Evolutionary conservation across 2,113 vertebrate genomes (phyloP).

Genomic region (Phaetusa simplex): DNA sequence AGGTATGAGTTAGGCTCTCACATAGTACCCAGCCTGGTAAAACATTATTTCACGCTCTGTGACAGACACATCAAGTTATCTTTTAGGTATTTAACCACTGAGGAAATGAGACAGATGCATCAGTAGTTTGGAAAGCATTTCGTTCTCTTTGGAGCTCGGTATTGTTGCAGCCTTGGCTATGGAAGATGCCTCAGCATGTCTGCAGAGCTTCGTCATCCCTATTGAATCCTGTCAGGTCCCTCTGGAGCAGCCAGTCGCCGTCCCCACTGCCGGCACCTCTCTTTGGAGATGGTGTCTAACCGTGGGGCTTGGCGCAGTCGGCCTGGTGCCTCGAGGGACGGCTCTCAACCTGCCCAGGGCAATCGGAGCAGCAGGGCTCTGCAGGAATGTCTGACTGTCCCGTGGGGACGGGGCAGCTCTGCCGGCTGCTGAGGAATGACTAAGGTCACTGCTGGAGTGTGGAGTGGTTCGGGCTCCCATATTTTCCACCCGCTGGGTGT

Average conservation of each 20-base stretch:
- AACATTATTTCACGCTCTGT: not conserved
- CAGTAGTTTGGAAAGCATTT: not conserved
- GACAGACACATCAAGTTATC: not conserved
- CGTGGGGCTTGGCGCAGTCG: not conserved
- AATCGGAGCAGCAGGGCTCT: not conserved
- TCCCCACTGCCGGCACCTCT: not conserved
- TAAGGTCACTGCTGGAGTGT: not conserved
- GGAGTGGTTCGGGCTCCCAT: rapidly evolving
- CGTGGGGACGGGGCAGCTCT: not conserved
- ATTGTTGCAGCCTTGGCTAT: not conserved
- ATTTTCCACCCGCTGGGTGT: not conserved
- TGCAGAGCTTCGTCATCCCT: not conserved
- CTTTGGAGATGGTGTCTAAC: too few species aligned
- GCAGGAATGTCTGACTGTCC: not conserved
- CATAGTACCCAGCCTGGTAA: not conserved
- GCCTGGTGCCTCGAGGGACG: not conserved
- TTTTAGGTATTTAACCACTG: not conserved
- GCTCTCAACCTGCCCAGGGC: not conserved
- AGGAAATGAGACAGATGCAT: not conserved
- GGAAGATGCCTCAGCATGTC: not conserved
- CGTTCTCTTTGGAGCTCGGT: not conserved
- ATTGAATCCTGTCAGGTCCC: rapidly evolving
- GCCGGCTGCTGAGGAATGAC: rapidly evolving
- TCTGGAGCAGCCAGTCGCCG: rapidly evolving
- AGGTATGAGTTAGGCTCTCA: not conserved